Base-by-base conservation (phyloP, 2,113 vertebrate genomes). In the Oryzias melastigma region DNA sequence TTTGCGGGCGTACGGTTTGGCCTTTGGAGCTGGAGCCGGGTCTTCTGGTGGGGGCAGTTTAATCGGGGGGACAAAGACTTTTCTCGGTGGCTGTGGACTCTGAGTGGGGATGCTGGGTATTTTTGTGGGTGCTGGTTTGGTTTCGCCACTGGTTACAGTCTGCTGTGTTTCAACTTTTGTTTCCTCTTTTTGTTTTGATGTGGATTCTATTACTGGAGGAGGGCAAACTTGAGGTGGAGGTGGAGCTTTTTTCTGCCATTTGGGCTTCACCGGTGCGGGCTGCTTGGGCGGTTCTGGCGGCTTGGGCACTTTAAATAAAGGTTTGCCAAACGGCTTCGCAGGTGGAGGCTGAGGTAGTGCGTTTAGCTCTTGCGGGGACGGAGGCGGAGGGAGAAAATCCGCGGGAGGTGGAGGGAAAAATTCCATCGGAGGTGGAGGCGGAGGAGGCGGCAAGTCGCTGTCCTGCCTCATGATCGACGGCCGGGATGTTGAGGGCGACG, bases 1-100 rank as follows among this genome's bases (percentile, higher is more conserved):
- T 88, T 95, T 96, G 78, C 91, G 89, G 51, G 87, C 80, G 10
- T 90, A 93, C 3, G 92, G 85, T 69, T 88, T 91, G 8, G 89
- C 66, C 66, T 89, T 93, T 47, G 77, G 65, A 1, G 74, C 74
- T 22, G 71, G 75, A 47, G 75, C 18, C 10, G 90, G 62, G 15
- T 84, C 81, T 48, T 91, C 85, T 44, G 93, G 44, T 29, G 91
- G 89, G 50, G 92, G 93, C 29, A 93, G 87, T 81, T 92, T 95
- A 19, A 91, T 19, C 0, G 91, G 89, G 41, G 93, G 88, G 27
- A 83, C 56, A 48, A 89, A 80, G 3, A 54, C 63, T 78, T 86
- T 90, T 81, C 91, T 88, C 15, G 87, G 64, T 44, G 80, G 50
- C 54, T 69, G 65, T 4, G 85, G 81, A 22, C 69, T 73, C 47